Conservation (phyloP, 2,797 vertebrate species). For the Mormyrus hasselquistii region DNA sequence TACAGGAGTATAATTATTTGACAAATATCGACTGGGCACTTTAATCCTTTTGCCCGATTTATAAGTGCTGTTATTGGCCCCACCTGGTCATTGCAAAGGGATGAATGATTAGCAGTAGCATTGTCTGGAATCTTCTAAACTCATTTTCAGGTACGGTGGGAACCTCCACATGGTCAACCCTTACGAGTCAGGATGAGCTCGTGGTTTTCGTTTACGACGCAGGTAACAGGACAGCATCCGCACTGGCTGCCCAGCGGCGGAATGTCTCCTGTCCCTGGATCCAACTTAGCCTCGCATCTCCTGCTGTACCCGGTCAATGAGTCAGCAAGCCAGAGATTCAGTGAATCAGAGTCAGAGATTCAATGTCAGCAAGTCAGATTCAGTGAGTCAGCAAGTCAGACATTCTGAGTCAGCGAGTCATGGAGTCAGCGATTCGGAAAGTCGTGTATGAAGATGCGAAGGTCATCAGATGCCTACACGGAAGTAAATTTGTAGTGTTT, state of each 20-base stretch:
- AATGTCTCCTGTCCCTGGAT: neutral
- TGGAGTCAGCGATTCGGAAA: neutral
- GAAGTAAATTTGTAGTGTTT: neutral
- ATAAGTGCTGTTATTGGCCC: neutral
- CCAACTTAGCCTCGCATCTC: neutral
- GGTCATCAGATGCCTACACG: neutral
- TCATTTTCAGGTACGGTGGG: neutral
- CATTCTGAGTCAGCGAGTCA: neutral
- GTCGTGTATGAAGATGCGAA: neutral
- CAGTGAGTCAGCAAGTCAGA: neutral
- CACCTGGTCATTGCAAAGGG: neutral
- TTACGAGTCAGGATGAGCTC: neutral
- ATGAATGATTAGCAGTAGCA: neutral
- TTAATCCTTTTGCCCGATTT: neutral
- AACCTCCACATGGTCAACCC: neutral
- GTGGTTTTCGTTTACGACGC: neutral
- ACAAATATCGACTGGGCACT: neutral
- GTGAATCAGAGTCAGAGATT: neutral
- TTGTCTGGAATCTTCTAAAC: neutral
- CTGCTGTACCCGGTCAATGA: neutral
- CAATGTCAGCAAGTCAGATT: neutral
- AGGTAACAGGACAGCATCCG: neutral
- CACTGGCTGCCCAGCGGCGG: neutral
- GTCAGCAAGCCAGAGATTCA: neutral
- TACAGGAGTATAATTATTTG: neutral